These are phyloP conservation scores for Physocephala rufipes DNA, from an alignment of 2,888 invertebrate genomes.

Conservation along the genomic window DNA sequence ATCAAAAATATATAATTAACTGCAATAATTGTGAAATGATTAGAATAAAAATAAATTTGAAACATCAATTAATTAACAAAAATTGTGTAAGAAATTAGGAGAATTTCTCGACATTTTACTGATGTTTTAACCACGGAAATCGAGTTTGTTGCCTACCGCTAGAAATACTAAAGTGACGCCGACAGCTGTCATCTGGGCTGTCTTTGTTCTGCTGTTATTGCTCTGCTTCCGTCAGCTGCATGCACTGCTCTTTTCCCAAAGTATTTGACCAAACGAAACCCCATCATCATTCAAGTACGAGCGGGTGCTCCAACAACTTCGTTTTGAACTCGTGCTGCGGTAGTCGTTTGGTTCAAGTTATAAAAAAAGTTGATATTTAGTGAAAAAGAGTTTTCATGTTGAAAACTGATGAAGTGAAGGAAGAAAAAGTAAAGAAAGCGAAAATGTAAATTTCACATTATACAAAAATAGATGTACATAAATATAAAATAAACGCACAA, in stretches of 20 bases:
- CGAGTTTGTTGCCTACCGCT: background rate
- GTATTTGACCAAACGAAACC: constrained; percentile 12
- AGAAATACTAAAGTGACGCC: background rate
- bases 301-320: constrained; percentile 36
- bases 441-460: constrained; percentile 29
- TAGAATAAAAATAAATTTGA: too few species aligned
- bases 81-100: too few species aligned
- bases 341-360: constrained; percentile 24
- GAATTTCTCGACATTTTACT: too few species aligned
- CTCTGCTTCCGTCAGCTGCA: constrained; percentile 3
- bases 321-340: constrained; percentile 20
- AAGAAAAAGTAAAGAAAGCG: constrained; percentile 18
- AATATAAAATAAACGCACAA: constrained; percentile 19
- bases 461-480: constrained; percentile 26
- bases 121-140: background rate
- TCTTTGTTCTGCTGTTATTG: constrained; percentile 13
- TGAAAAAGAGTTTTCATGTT: constrained; percentile 12
- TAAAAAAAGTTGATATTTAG: constrained; percentile 26
- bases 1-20: background rate
- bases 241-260: constrained; percentile 24
- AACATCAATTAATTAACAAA: too few species aligned
- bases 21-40: background rate
- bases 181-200: background rate
- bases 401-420: constrained; percentile 27
- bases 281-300: constrained; percentile 30